Base-by-base conservation (phyloP, 2,797 vertebrate genomes). In the Amniataba percoides region DNA sequence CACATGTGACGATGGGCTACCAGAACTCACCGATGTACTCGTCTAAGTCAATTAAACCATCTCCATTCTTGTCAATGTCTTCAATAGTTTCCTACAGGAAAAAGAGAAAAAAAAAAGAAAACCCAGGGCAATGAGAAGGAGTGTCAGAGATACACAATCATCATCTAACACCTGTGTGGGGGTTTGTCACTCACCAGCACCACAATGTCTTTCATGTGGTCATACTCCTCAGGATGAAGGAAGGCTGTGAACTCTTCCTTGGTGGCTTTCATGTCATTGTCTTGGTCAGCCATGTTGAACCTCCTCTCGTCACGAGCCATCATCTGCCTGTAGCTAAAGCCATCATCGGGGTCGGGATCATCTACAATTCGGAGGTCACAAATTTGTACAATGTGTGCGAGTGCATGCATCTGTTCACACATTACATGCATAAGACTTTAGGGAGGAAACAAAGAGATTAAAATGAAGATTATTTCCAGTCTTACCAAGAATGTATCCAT, bases 211-310 rank as follows among this genome's bases (percentile, higher is more conserved):
- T 99, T 99, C 98, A 99, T 99, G 92, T 99, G 96, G 36, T 98
- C 97, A 0, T 98, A 99, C 87, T 99, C 98, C 76, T 99, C 98
- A 0, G 98, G 98, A 78, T 99, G 98, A 81, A 99, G 95, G 73
- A 99, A 99, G 39, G 98, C 98, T 0, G 98, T 99, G 88, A 99
- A 99, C 89, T 99, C 98, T 36, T 99, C 98, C 88, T 98, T 99
- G 81, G 96, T 97, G 53, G 98, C 97, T 2, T 95, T 96, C 80
- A 96, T 52, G 89, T 99, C 96, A 3, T 95, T 93, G 2, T 99
- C 94, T 56, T 93, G 92, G 86, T 99, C 96, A 0, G 98, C 98
- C 97, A 97, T 97, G 92, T 98, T 97, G 94, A 99, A 99, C 55
- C 98, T 96, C 13, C 98, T 96, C 80, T 99, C 97, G 12, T 99